Conservation (phyloP, 2,113 vertebrate genomes). For the Malurus cyaneus region DNA sequence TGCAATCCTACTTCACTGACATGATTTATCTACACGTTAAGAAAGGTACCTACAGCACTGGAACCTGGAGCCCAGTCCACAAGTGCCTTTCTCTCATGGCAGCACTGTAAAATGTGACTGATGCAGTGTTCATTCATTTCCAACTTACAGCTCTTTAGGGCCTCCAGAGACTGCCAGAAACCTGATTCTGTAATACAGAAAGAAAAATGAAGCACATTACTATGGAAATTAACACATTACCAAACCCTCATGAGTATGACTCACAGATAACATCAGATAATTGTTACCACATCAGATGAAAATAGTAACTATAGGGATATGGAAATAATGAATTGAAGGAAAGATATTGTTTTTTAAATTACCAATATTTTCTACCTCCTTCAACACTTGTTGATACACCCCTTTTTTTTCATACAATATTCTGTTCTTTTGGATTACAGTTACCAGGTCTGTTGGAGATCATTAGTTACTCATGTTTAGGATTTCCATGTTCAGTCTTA, state of each 20-base stretch:
- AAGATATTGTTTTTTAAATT: neutral
- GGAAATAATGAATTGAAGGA: neutral
- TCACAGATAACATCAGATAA: neutral
- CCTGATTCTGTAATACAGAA: neutral
- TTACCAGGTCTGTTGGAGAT: neutral
- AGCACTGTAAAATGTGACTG: neutral
- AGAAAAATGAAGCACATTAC: neutral
- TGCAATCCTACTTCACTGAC: neutral
- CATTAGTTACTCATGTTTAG: neutral
- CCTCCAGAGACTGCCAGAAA: neutral
- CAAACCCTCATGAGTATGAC: neutral
- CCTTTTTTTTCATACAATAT: neutral
- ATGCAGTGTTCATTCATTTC: neutral
- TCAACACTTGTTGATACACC: neutral
- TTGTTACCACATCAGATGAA: neutral
- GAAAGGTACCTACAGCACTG: neutral
- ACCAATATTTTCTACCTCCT: neutral
- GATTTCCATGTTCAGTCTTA: neutral
- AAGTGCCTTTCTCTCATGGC: neutral
- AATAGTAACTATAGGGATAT: neutral
- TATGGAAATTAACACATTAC: neutral
- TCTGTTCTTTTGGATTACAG: neutral
- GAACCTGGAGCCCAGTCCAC: neutral
- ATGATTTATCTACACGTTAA: neutral
- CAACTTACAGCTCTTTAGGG: neutral